These are phyloP conservation scores for Therioaphis trifolii DNA, from an alignment of 2,888 invertebrate genomes.

Conservation along the genomic window DNA sequence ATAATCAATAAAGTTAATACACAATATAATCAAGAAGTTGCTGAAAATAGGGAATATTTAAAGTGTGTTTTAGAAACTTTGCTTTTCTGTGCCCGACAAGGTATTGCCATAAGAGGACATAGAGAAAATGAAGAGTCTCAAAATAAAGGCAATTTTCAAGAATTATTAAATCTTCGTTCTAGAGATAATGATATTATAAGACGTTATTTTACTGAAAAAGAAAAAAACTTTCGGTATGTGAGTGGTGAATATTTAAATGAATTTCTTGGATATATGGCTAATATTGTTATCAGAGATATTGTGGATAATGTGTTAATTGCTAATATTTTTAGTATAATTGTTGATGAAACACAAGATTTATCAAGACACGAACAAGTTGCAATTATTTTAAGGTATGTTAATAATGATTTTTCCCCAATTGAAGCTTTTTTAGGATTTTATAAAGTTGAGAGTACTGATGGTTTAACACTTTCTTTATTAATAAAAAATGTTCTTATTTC, in stretches of 20 bases:
- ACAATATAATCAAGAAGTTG: conserved; percentile 64
- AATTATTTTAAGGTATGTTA: conserved; percentile 24
- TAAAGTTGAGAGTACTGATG: conserved; percentile 51
- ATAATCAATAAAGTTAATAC: conserved; percentile 64
- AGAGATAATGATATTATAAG: conserved; percentile 50
- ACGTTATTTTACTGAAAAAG: no score
- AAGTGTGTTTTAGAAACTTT: conserved; percentile 65
- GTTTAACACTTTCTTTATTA: conserved; percentile 36
- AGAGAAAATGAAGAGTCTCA: conserved; percentile 47
- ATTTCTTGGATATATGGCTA: conserved; percentile 64
- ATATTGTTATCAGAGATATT: conserved; percentile 23
- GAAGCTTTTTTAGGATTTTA: conserved; percentile 57
- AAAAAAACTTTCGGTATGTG: conserved; percentile 48
- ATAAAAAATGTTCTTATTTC: conserved; percentile 40
- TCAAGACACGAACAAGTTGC: conserved; percentile 15
- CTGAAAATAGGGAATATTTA: conserved; percentile 63
- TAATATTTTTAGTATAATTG: conserved; percentile 15
- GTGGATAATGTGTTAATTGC: conserved; percentile 5
- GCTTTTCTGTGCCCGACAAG: conserved; percentile 65
- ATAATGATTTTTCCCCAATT: conserved; percentile 7
- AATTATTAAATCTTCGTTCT: conserved; percentile 40
- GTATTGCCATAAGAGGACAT: conserved; percentile 64
- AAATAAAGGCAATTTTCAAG: conserved; percentile 60
- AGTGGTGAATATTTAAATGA: conserved; percentile 51
- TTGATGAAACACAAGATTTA: conserved; percentile 30